Base-by-base conservation (phyloP, 1,140 invertebrate genomes). In the Lordiphosa collinella region DNA sequence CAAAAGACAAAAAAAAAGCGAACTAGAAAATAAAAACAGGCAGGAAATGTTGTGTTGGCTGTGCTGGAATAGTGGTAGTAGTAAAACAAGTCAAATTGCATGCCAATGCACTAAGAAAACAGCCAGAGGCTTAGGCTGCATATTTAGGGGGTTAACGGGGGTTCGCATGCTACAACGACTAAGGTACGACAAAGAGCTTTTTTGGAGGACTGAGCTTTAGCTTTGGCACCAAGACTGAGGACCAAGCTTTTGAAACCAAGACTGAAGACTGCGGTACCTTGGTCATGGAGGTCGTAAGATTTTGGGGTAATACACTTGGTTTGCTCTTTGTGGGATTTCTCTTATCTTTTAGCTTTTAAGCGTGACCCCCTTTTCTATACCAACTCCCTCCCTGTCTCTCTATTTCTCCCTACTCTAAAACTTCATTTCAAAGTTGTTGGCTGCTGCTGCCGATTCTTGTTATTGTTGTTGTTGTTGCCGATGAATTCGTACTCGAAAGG, bases 401-500 rank as follows among this genome's bases (percentile, higher is more conserved):
- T 48, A 22, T 10, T 18, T 32, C 43, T 38, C 32, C 31, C 47
- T 46, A 50, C 47, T 52, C 32, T 53, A 22, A 38, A 12, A 65
- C 61, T 82, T 59, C 57, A 57, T 71, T 80, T 74, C 58, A 51
- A 58, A 80, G 69, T 74, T 80, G 75, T 80, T 80, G 75, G 35
- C 52, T 29, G 56, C 55, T 36, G 32, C 13, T 31, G 46, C 46
- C 35, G 7, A 31, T 48, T 58, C 5, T 13, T 12, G 52, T 41
- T 70, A 40, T 52, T 65, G 16, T 48, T 64, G 22, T 53, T 73
- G 48, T 58, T 75, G 32, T 31, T 80, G 74, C 70, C 75, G 74
- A 79, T 57, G 82, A 87, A 86, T 80, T 87, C 85, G 85, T 87
- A 87, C 85, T 87, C 85, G 85, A 87, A 87, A 87, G 85, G 85